Evolutionary conservation across 2,888 invertebrate genomes (phyloP).

Genomic region (Poecilobothrus nobilitatus): DNA sequence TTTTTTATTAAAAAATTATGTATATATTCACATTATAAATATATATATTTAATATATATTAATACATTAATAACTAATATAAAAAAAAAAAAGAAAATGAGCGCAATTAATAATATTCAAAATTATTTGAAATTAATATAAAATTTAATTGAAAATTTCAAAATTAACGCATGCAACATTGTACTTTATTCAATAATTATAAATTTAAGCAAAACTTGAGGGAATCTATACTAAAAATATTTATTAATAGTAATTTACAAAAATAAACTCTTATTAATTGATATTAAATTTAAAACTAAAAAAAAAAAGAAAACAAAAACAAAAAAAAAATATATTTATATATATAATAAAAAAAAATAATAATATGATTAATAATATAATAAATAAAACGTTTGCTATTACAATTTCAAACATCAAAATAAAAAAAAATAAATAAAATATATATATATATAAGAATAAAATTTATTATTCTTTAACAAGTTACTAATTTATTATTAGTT

Average conservation of each 20-base stretch:
- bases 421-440: slow-evolving; percentile 12
- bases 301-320: slow-evolving; percentile 9
- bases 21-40: too few species aligned
- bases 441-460: neutral
- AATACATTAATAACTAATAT: too few species aligned
- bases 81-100: too few species aligned
- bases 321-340: slow-evolving; percentile 22
- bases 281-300: slow-evolving; percentile 33
- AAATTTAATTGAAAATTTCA: too few species aligned
- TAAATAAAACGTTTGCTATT: neutral
- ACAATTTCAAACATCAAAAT: neutral
- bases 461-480: slow-evolving; percentile 1
- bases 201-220: slow-evolving; percentile 3
- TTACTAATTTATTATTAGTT: slow-evolving; percentile 6
- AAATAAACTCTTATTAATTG: slow-evolving; percentile 33
- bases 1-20: too few species aligned
- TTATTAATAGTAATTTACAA: slow-evolving; percentile 26
- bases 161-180: too few species aligned
- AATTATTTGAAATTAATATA: too few species aligned
- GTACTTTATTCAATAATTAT: too few species aligned
- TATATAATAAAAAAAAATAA: slow-evolving; percentile 11
- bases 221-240: slow-evolving; percentile 25
- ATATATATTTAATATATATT: too few species aligned
- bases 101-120: too few species aligned
- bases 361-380: slow-evolving; percentile 10